Conservation (phyloP, 2,797 vertebrate species). For the Leptatherina wallacei region DNA sequence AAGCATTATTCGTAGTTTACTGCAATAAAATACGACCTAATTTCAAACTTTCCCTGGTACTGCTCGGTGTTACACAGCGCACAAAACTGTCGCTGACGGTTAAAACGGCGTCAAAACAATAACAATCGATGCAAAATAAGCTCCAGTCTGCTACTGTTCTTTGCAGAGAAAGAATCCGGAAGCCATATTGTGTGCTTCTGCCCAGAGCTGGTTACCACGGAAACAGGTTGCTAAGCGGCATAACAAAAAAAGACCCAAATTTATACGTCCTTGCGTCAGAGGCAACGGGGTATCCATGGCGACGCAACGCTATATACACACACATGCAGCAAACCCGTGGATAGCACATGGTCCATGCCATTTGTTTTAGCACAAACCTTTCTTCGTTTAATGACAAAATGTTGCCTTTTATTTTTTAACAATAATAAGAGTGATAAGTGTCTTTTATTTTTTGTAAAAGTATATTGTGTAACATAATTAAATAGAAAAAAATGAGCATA, state of each 20-base stretch:
- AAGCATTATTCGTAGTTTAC: not conserved
- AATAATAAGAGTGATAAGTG: not conserved
- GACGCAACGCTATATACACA: conserved; percentile 89
- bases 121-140: not conserved
- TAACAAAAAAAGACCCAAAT: conserved; percentile 86
- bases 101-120: not conserved
- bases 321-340: conserved; percentile 69
- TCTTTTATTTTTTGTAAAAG: not conserved
- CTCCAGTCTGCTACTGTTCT: conserved; percentile 5
- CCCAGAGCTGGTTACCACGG: conserved; percentile 75
- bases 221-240: conserved; percentile 90
- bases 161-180: conserved; percentile 67
- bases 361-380: conserved; percentile 30
- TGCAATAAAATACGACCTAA: not conserved
- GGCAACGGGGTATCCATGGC: conserved; percentile 87
- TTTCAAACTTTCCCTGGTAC: not conserved
- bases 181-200: conserved; percentile 68
- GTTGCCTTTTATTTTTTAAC: not conserved
- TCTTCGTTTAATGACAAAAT: not conserved
- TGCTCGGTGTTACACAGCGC: not conserved
- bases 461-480: not conserved
- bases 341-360: conserved; percentile 52
- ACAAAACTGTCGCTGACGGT: not conserved
- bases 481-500: not conserved
- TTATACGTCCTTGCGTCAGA: conserved; percentile 88